These are phyloP conservation scores for Pogonomyrmex barbatus DNA, from an alignment of 1,140 invertebrate genomes.

Conservation along the genomic window DNA sequence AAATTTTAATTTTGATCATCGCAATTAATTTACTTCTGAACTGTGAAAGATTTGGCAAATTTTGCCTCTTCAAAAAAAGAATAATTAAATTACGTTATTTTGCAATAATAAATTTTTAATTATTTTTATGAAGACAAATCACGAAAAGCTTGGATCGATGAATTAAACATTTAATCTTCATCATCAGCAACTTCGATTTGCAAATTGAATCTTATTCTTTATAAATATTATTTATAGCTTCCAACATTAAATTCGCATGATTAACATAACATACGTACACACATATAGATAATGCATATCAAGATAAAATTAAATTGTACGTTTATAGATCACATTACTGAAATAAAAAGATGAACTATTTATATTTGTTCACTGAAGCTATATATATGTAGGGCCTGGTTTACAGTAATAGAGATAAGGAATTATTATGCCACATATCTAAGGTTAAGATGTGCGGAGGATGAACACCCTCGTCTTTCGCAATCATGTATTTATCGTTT, in stretches of 20 bases:
- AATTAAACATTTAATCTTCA: not conserved
- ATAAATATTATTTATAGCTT: not conserved
- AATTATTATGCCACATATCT: constrained; percentile 19
- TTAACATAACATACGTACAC: not conserved
- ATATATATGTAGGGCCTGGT: not conserved
- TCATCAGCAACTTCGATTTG: not conserved
- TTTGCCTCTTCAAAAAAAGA: not conserved
- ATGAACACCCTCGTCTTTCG: constrained; percentile 5
- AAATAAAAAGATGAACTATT: not conserved
- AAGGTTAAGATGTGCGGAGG: constrained; percentile 17
- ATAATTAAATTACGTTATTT: not conserved
- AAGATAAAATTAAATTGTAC: constrained; percentile 8
- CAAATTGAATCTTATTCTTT: not conserved
- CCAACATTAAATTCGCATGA: not conserved
- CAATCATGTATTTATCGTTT: constrained; percentile 11
- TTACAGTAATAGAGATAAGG: constrained; percentile 35
- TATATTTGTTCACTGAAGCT: constrained; percentile 11
- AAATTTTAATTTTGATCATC: too few species aligned
- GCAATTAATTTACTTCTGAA: not conserved
- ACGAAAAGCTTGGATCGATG: not conserved
- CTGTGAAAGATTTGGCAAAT: not conserved
- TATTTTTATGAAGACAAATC: not conserved
- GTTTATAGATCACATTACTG: constrained; percentile 4
- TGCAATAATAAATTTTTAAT: constrained; percentile 3
- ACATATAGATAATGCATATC: not conserved